Evolutionary conservation across 2,113 vertebrate species (phyloP), one percentile per base, ranked within the genome.

Genomic region (Prochilodus magdalenae): DNA sequence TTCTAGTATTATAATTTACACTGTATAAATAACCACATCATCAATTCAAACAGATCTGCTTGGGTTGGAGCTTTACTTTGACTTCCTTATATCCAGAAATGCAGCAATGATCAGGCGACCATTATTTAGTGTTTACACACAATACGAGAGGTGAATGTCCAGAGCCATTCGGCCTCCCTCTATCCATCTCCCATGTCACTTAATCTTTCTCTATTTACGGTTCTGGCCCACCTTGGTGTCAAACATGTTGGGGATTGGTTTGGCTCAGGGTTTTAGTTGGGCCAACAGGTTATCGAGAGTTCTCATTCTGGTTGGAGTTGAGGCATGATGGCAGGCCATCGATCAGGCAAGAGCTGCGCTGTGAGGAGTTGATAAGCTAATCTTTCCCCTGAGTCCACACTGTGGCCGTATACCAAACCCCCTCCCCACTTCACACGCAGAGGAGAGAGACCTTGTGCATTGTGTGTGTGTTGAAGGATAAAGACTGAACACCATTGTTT

Each of bases 281-380:
- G 91, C 92, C 93, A 86, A 92, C 92, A 93, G 93, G 91, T 94
- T 93, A 94, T 93, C 92, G 87, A 90, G 90, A 92, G 91, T 91
- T 89, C 90, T 93, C 91, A 91, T 90, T 73, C 36, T 78, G 84
- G 85, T 86, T 81, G 80, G 83, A 84, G 89, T 86, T 81, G 75
- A 30, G 86, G 82, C 90, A 88, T 90, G 90, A 91, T 90, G 87
- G 89, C 53, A 20, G 85, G 77, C 81, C 90, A 94, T 93, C 89
- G 93, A 94, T 95, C 91, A 91, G 90, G 85, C 83, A 47, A 85
- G 72, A 89, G 83, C 80, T 77, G 49, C 90, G 88, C 88, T 85
- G 87, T 83, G 90, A 87, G 88, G 89, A 89, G 85, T 91, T 94
- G 93, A 95, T 94, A 93, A 94, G 91, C 84, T 94, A 94, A 93